Evolutionary conservation across 2,888 invertebrate species (phyloP).

Genomic region (Buathra laborator): DNA sequence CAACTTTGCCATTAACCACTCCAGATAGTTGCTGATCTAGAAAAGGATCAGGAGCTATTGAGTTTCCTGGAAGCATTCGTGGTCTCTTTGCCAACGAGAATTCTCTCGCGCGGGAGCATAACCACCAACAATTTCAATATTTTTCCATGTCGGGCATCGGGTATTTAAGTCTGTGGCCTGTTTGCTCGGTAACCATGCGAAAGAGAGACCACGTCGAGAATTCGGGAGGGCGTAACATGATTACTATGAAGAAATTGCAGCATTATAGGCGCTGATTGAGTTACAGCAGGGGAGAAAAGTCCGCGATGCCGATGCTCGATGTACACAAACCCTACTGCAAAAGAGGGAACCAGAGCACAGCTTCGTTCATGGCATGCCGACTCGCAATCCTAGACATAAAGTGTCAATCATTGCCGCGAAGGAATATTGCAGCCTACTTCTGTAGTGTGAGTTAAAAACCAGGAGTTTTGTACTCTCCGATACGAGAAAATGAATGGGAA

Average conservation of each 20-base stretch:
- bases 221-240: conserved; percentile 79
- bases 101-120: not conserved
- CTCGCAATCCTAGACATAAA: conserved; percentile 80
- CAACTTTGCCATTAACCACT: not conserved
- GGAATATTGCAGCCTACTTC: conserved; percentile 52
- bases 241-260: conserved; percentile 84
- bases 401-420: conserved; percentile 81
- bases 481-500: conserved; percentile 27
- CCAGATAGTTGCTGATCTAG: not conserved
- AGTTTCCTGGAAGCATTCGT: conserved; percentile 62
- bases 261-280: conserved; percentile 84
- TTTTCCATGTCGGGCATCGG: conserved; percentile 63
- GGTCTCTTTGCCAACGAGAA: conserved; percentile 2
- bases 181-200: conserved; percentile 39
- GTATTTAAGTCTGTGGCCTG: conserved; percentile 24
- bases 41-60: conserved; percentile 54
- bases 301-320: conserved; percentile 71
- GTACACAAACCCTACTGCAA: conserved; percentile 37
- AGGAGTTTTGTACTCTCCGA: conserved; percentile 24
- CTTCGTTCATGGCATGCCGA: conserved; percentile 66
- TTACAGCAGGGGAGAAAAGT: conserved; percentile 80
- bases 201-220: conserved; percentile 63
- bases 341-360: conserved; percentile 6
- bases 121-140: conserved; percentile 70
- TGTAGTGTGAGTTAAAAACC: conserved; percentile 19